Conservation (phyloP, 1,140 invertebrate genomes). For the Euwallacea similis region DNA sequence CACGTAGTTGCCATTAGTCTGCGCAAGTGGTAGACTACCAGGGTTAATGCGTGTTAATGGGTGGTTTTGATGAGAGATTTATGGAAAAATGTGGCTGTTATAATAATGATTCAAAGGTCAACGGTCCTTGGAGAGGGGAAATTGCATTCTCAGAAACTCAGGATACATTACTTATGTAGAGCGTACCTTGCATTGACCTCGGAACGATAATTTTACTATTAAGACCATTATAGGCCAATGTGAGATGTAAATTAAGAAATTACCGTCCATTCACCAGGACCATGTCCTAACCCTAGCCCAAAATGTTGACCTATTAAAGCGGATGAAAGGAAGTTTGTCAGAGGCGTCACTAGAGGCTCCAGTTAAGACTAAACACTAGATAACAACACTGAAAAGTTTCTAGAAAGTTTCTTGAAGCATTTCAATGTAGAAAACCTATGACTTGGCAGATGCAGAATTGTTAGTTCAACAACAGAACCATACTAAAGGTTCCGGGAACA, state of each 20-base stretch:
- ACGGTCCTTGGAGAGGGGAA: background rate
- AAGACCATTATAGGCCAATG: background rate
- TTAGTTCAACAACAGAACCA: too few relatives aligned
- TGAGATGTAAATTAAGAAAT: conserved; percentile 10
- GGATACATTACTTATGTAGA: background rate
- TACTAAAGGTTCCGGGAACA: background rate
- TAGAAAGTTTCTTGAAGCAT: background rate
- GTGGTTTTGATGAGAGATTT: background rate
- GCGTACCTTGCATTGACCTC: background rate
- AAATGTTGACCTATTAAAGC: conserved; percentile 11
- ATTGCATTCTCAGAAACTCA: background rate
- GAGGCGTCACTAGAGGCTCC: background rate
- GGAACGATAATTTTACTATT: conserved; percentile 3
- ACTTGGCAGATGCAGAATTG: too few relatives aligned
- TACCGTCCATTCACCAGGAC: conserved; percentile 5
- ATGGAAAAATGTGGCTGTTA: background rate
- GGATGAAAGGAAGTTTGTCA: background rate
- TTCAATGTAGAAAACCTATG: too few relatives aligned
- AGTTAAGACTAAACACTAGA: background rate
- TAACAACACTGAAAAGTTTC: background rate
- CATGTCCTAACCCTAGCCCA: conserved; percentile 11
- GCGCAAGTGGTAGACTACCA: background rate
- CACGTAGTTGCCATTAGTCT: conserved; percentile 13
- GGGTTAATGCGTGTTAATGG: conserved; percentile 8
- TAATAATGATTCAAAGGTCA: background rate